These are phyloP conservation scores for Cactoblastis cactorum DNA, from an alignment of 2,888 invertebrate species.

Conservation along the genomic window DNA sequence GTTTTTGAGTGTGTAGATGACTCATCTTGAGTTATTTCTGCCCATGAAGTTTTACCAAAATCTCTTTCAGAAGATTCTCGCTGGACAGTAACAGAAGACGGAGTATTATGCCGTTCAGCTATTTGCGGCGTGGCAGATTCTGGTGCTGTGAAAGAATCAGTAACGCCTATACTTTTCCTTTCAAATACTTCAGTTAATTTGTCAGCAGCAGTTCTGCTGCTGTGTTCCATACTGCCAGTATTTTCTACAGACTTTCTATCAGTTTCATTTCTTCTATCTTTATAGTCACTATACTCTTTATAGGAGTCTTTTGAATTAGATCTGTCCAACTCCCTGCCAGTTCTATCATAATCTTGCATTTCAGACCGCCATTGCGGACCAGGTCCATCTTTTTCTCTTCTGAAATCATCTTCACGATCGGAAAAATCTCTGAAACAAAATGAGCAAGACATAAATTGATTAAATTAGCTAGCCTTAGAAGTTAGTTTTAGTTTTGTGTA, in stretches of 20 bases:
- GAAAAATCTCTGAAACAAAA: conserved; percentile 63
- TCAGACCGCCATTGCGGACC: conserved; percentile 73
- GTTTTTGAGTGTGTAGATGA: conserved; percentile 36
- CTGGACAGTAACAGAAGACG: conserved; percentile 53
- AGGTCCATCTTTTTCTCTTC: conserved; percentile 65
- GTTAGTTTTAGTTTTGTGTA: too few relatives aligned
- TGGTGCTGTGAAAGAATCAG: conserved; percentile 50
- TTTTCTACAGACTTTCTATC: conserved; percentile 63
- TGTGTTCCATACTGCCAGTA: conserved; percentile 43
- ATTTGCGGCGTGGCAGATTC: conserved; percentile 55
- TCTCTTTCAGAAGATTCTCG: conserved; percentile 73
- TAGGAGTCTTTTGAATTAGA: conserved; percentile 75
- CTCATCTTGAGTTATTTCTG: conserved; percentile 69
- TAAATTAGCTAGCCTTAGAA: too few relatives aligned
- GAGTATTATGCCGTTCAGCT: conserved; percentile 73
- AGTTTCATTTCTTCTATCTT: conserved; percentile 71
- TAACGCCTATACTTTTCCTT: conserved; percentile 64
- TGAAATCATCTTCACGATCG: conserved; percentile 69
- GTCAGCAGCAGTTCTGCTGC: conserved; percentile 67
- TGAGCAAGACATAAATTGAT: too few relatives aligned
- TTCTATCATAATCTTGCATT: conserved; percentile 72
- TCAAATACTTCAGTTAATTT: conserved; percentile 73
- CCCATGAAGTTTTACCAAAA: conserved; percentile 68
- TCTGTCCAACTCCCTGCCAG: conserved; percentile 63
- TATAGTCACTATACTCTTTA: conserved; percentile 71